Conservation (phyloP, 2,113 vertebrate species). For the Microcebus murinus region DNA sequence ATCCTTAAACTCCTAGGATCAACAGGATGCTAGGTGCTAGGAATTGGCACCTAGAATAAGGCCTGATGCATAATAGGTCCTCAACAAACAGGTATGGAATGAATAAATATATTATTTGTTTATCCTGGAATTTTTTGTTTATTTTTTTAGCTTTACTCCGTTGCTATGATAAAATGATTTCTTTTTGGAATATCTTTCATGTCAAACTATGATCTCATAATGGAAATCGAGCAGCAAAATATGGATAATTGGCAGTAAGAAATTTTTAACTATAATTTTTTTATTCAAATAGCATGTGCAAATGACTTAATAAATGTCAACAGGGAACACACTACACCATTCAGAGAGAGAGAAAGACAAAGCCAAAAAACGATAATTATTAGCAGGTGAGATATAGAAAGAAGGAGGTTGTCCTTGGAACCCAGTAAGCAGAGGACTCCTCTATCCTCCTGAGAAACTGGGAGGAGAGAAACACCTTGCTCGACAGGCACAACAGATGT, state of each 20-base stretch:
- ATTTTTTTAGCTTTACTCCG: background rate
- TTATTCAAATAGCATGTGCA: background rate
- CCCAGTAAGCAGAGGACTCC: background rate
- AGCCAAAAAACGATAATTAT: background rate
- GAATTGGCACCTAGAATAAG: background rate
- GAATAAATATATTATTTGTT: background rate
- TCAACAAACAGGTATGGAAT: background rate
- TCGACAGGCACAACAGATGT: fast-evolving
- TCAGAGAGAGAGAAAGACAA: background rate
- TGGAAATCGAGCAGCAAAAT: conserved; percentile 38
- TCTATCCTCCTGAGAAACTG: background rate
- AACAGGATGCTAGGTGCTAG: background rate
- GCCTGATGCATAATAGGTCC: background rate
- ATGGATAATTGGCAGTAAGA: background rate
- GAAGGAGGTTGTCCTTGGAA: background rate
- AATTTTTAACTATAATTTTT: background rate
- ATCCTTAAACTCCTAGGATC: background rate
- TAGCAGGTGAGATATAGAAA: background rate
- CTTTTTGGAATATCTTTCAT: conserved; percentile 7
- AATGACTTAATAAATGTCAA: conserved; percentile 19
- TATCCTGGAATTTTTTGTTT: background rate
- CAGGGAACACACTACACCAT: background rate
- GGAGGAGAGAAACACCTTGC: background rate
- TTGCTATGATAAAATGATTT: conserved; percentile 24
- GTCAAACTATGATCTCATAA: conserved; percentile 36